Conservation (phyloP, 2,113 vertebrate genomes). For the Otus sunia region DNA sequence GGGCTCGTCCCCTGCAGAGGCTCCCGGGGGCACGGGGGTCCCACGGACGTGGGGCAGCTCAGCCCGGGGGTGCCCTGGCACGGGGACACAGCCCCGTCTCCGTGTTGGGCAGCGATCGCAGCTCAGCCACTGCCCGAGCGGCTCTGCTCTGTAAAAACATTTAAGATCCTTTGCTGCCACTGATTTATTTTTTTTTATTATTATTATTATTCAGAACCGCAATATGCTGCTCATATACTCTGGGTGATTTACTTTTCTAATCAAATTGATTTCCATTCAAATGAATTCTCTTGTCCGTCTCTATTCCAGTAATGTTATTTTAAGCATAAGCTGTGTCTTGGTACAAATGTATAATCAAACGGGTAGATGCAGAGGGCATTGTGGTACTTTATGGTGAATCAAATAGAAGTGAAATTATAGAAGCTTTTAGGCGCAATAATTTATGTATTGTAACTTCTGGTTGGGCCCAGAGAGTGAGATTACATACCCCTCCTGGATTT, state of each 20-base stretch:
- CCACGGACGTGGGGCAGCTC: background rate
- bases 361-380: slow-evolving; percentile 39
- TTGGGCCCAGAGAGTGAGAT: background rate
- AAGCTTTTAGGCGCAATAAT: slow-evolving; percentile 53
- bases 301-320: slow-evolving; percentile 69
- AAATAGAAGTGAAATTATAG: slow-evolving; percentile 33
- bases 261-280: slow-evolving; percentile 68
- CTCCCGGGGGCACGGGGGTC: background rate
- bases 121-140: background rate
- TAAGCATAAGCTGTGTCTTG: slow-evolving; percentile 18
- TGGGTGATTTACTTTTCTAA: slow-evolving; percentile 58
- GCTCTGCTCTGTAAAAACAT: background rate
- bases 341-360: slow-evolving; percentile 50
- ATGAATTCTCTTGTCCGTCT: slow-evolving; percentile 49
- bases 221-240: slow-evolving; percentile 20
- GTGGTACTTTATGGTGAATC: slow-evolving; percentile 1
- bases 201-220: background rate
- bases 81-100: background rate
- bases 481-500: background rate
- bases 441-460: slow-evolving; percentile 5
- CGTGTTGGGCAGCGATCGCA: background rate
- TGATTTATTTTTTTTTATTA: background rate
- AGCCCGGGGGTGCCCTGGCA: background rate
- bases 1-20: background rate
- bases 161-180: background rate